A percentile compares a stretch with the other conserved stretches of the same genome.
These are phyloP conservation scores for Acropora yongei DNA, from an alignment of 64 coral and sea anemone species.

Conservation along the genomic window DNA sequence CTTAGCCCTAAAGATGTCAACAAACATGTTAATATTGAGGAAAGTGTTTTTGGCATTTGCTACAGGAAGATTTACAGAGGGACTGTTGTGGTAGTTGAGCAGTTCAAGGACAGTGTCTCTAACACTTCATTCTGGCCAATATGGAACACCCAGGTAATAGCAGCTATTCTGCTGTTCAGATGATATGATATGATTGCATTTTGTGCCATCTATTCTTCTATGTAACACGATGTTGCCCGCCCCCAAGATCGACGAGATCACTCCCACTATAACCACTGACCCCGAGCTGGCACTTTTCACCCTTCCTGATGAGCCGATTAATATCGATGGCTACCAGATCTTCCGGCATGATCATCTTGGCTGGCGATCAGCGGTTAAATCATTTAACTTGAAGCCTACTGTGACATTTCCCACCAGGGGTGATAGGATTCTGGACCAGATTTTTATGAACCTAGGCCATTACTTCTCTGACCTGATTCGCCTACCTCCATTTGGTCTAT, in stretches of 20 bases:
- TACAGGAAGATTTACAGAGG: no score
- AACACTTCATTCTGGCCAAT: no score
- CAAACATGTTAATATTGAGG: no score
- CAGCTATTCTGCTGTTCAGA: no score
- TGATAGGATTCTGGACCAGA: slow-evolving; percentile 55
- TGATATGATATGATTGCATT: not conserved
- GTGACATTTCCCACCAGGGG: slow-evolving; percentile 48
- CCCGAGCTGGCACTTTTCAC: slow-evolving; percentile 4
- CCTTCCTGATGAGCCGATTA: not conserved
- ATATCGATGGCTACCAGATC: slow-evolving; percentile 18
- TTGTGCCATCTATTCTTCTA: not conserved
- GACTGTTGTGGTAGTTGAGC: no score
- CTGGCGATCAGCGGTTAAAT: slow-evolving; percentile 36
- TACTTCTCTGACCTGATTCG: slow-evolving; percentile 9
- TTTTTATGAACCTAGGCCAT: slow-evolving; percentile 51
- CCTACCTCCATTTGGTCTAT: not conserved
- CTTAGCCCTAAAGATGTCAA: no score
- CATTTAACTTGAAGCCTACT: slow-evolving; percentile 42
- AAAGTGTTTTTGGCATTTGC: no score
- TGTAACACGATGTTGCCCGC: no score
- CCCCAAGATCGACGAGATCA: no score
- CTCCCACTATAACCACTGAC: not conserved
- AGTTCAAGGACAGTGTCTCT: no score
- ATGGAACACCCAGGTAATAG: no score
- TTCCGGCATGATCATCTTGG: slow-evolving; percentile 13